These are phyloP conservation scores for Epistrophe grossulariae DNA, from an alignment of 2,888 invertebrate genomes.

Conservation along the genomic window DNA sequence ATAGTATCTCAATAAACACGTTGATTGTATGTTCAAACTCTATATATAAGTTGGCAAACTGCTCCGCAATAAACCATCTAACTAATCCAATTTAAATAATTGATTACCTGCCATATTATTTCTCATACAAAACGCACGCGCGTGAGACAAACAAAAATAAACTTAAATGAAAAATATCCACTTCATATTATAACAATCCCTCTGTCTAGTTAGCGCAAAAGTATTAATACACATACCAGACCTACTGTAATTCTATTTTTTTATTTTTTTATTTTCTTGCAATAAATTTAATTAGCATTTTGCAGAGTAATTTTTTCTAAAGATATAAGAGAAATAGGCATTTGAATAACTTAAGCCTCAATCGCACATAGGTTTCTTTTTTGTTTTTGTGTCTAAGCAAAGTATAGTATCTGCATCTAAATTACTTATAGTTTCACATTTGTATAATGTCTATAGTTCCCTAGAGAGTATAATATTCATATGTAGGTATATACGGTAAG, in stretches of 20 bases:
- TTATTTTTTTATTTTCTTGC: constrained; percentile 21
- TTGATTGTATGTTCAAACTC: neutral
- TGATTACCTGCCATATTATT: constrained; percentile 52
- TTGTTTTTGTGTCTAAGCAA: constrained; percentile 35
- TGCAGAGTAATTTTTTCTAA: constrained; percentile 37
- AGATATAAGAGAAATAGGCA: constrained; percentile 20
- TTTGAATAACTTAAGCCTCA: constrained; percentile 37
- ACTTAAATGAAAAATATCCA: constrained; percentile 19
- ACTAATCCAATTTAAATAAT: constrained; percentile 70
- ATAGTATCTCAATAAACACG: neutral
- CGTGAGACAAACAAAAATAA: constrained; percentile 40
- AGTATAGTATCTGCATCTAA: constrained; percentile 50
- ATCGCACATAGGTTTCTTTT: neutral
- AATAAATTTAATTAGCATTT: constrained; percentile 58
- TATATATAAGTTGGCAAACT: neutral
- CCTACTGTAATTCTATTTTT: constrained; percentile 12
- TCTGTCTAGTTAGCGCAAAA: constrained; percentile 25
- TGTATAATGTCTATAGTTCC: constrained; percentile 47
- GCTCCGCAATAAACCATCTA: constrained; percentile 31
- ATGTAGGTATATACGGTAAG: no score
- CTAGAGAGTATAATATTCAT: constrained; percentile 43
- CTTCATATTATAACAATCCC: constrained; percentile 24
- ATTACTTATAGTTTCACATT: constrained; percentile 55
- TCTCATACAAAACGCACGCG: constrained; percentile 55
- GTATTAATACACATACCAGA: constrained; percentile 9